Evolutionary conservation across 2,888 invertebrate genomes (phyloP).

Genomic region (Agonopterix heracliana): DNA sequence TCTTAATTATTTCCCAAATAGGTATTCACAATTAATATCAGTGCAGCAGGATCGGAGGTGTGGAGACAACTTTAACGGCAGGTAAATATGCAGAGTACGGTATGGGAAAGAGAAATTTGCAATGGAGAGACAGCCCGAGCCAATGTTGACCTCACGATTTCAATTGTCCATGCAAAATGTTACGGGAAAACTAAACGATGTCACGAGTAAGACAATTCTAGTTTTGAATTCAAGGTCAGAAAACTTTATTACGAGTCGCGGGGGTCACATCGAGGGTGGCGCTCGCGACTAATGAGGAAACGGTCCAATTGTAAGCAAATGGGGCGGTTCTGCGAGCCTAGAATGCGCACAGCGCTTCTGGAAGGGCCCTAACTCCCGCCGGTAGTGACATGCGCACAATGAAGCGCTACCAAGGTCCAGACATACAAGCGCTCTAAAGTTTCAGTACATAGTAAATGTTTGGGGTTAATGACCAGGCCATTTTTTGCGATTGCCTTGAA

Average conservation of each 20-base stretch:
- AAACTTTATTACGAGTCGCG: slow-evolving; percentile 16
- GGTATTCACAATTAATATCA: not conserved
- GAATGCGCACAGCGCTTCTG: slow-evolving; percentile 2
- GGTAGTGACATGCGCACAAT: slow-evolving; percentile 5
- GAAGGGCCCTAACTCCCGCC: not conserved
- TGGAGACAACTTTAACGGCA: slow-evolving; percentile 41
- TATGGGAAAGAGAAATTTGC: slow-evolving; percentile 72
- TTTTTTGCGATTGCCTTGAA: slow-evolving; percentile 5
- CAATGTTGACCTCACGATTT: slow-evolving; percentile 73
- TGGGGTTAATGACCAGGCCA: slow-evolving; percentile 6
- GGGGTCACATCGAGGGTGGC: slow-evolving; percentile 8
- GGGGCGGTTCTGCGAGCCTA: not conserved
- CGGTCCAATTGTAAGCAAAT: slow-evolving; percentile 15
- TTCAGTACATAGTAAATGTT: not conserved
- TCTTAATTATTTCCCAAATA: not conserved
- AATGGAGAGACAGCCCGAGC: slow-evolving; percentile 59
- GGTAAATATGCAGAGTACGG: slow-evolving; percentile 55
- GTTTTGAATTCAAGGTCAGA: slow-evolving; percentile 70
- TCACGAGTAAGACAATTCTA: slow-evolving; percentile 66
- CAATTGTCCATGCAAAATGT: slow-evolving; percentile 74
- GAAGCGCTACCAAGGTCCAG: not conserved
- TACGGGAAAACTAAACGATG: slow-evolving; percentile 67
- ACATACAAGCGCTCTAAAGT: not conserved
- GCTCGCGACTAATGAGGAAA: slow-evolving; percentile 9
- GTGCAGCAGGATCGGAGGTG: slow-evolving; percentile 21